Conservation (phyloP, 1,140 invertebrate genomes). For the Cephus cinctus region DNA sequence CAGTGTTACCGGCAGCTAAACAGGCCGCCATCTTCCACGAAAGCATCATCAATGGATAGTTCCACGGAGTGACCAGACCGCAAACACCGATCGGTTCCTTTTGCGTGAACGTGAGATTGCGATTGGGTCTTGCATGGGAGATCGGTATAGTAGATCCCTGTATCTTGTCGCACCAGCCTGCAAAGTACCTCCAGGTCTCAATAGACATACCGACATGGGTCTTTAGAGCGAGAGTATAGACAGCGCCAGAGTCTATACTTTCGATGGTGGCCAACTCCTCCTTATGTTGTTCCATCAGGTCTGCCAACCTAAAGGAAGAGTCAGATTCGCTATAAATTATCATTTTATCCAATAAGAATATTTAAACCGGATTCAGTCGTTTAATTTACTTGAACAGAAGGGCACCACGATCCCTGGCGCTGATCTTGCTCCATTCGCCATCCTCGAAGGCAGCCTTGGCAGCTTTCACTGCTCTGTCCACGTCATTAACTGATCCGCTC, state of each 20-base stretch:
- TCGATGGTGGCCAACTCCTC: conserved; percentile 94
- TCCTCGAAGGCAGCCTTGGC: conserved; percentile 85
- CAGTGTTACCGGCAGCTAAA: conserved; percentile 88
- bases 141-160: conserved; percentile 90
- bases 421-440: conserved; percentile 87
- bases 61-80: conserved; percentile 96
- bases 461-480: conserved; percentile 82
- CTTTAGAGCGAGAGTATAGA: conserved; percentile 92
- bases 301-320: conserved; percentile 69
- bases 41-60: conserved; percentile 97
- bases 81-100: conserved; percentile 91
- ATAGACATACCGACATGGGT: conserved; percentile 94
- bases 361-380: neutral
- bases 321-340: neutral
- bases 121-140: conserved; percentile 84
- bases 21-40: conserved; percentile 98
- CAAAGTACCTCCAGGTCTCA: conserved; percentile 89
- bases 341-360: neutral
- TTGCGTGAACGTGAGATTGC: conserved; percentile 84
- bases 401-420: conserved; percentile 76
- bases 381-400: conserved; percentile 71
- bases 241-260: conserved; percentile 89
- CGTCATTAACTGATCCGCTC: conserved; percentile 75
- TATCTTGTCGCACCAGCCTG: conserved; percentile 94
- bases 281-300: conserved; percentile 91